phyloP scores from a whole-genome alignment of 2,888 invertebrate genomes.

The Iselma pallidipennis region DNA sequence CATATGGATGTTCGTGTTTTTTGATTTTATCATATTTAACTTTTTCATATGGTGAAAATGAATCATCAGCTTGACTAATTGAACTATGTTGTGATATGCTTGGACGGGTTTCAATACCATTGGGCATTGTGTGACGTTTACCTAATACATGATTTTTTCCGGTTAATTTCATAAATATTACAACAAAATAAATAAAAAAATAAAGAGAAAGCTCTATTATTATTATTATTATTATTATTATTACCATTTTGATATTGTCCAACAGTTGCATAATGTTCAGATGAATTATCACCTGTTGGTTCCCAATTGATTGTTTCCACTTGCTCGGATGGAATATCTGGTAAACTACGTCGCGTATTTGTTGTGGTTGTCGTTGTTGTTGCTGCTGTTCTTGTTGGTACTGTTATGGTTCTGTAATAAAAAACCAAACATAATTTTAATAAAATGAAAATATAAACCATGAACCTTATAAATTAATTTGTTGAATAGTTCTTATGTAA shows the following conservation, averaged over 20 bases:
- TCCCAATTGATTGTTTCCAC: slow-evolving; percentile 46
- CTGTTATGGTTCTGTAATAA: neutral
- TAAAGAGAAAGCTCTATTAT: too few relatives aligned
- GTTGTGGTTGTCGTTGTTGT: slow-evolving; percentile 39
- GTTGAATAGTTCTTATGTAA: too few relatives aligned
- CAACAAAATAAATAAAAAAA: too few relatives aligned
- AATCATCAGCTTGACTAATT: slow-evolving; percentile 58
- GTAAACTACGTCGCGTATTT: slow-evolving; percentile 76
- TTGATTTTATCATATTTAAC: slow-evolving; percentile 67
- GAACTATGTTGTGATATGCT: slow-evolving; percentile 66
- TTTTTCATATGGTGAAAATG: slow-evolving; percentile 65
- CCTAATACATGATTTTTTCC: slow-evolving; percentile 30
- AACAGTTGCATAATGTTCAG: slow-evolving; percentile 85
- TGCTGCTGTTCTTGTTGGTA: neutral
- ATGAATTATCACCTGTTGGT: slow-evolving; percentile 71
- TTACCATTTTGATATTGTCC: slow-evolving; percentile 49
- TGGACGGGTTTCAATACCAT: slow-evolving; percentile 54
- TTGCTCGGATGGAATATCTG: slow-evolving; percentile 75
- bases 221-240: neutral
- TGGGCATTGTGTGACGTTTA: slow-evolving; percentile 47
- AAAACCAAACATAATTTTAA: neutral
- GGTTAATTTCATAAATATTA: neutral
- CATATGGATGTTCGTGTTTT: slow-evolving; percentile 69
- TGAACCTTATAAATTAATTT: too few relatives aligned
- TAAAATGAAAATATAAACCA: neutral